phyloP scores from a whole-genome alignment of 2,113 vertebrate genomes.

The Sinocyclocheilus grahami region DNA sequence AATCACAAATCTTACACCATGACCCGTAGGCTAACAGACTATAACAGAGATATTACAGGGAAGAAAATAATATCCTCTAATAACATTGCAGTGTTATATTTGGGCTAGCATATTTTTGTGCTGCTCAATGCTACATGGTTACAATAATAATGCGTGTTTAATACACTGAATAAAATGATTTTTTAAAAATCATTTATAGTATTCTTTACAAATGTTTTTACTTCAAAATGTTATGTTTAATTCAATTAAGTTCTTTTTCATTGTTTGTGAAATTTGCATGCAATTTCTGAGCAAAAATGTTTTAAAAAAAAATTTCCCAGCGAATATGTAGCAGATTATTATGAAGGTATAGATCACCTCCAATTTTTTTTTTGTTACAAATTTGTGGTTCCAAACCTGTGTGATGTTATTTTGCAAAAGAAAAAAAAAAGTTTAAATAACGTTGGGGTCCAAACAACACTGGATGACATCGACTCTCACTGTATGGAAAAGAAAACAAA shows the following conservation, averaged over 20 bases:
- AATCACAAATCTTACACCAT: constrained; percentile 31
- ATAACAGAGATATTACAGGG: constrained; percentile 10
- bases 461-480: neutral
- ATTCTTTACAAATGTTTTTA: neutral
- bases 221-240: neutral
- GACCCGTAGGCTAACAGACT: constrained; percentile 33
- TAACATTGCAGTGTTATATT: neutral
- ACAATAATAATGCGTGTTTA: neutral
- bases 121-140: neutral
- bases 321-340: neutral
- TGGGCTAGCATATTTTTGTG: neutral
- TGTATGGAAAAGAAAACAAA: neutral
- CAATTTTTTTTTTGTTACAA: too few species aligned
- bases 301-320: too few species aligned
- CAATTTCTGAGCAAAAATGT: too few species aligned
- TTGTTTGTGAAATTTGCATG: too few species aligned
- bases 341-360: neutral
- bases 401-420: neutral
- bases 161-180: neutral
- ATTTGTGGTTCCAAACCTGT: neutral
- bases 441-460: neutral
- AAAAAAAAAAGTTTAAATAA: neutral
- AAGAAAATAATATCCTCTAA: neutral
- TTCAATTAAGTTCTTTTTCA: neutral
- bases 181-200: neutral